These are phyloP conservation scores for Lycocerus yunnanus DNA, from an alignment of 2,888 invertebrate species.

Conservation along the genomic window DNA sequence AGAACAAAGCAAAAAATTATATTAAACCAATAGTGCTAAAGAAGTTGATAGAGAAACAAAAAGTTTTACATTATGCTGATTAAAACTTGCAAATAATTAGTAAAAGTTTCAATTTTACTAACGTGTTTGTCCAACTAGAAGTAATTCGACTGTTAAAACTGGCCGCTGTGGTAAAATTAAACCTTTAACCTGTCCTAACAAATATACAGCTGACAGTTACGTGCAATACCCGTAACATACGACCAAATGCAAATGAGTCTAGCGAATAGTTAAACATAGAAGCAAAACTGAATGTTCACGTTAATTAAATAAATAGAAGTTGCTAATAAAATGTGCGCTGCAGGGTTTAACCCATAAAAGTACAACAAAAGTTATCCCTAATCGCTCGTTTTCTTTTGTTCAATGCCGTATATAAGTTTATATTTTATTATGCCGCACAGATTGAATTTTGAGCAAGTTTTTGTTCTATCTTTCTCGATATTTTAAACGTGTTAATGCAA, in stretches of 20 bases:
- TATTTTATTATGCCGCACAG: conserved; percentile 4
- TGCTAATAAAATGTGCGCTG: conserved; percentile 2
- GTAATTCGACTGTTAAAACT: conserved; percentile 17
- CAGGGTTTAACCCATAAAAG: background rate
- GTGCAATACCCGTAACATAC: conserved; percentile 15
- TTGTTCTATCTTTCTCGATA: background rate
- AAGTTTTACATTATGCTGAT: background rate
- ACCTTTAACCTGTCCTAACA: conserved; percentile 19
- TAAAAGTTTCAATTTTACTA: conserved; percentile 10
- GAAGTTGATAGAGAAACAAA: background rate
- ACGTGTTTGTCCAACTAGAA: conserved; percentile 18
- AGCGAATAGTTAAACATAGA: conserved; percentile 10
- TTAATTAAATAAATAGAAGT: conserved; percentile 23
- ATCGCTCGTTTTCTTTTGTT: conserved; percentile 8
- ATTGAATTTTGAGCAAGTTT: conserved; percentile 11
- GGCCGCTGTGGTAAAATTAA: conserved; percentile 20
- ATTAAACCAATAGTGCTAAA: too few species aligned
- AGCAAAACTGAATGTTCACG: background rate
- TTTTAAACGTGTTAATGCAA: background rate
- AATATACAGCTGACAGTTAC: conserved; percentile 12
- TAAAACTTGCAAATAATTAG: background rate
- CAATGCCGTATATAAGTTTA: conserved; percentile 1
- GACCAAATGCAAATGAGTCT: conserved; percentile 17
- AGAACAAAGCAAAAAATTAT: too few species aligned
- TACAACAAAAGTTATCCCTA: conserved; percentile 10